Conservation (phyloP, 2,797 vertebrate species). For the Anguilla pacifica region DNA sequence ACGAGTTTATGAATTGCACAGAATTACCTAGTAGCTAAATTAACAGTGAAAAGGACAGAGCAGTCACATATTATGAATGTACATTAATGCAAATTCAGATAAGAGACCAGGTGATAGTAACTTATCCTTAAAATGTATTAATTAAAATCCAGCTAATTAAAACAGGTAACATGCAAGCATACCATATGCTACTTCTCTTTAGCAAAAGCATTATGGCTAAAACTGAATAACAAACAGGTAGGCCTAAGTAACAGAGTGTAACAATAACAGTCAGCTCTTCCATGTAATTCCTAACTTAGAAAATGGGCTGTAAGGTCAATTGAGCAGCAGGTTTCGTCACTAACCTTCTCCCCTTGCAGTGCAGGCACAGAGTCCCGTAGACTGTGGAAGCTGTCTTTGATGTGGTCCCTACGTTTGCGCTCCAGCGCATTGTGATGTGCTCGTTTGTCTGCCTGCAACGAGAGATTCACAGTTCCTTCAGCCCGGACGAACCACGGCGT, state of each 20-base stretch:
- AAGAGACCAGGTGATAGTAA: neutral
- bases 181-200: neutral
- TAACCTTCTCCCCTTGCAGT: slow-evolving; percentile 95
- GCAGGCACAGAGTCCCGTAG: slow-evolving; percentile 92
- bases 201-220: neutral
- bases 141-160: neutral
- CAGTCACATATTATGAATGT: neutral
- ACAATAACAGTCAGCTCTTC: neutral
- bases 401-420: slow-evolving; percentile 96
- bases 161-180: neutral
- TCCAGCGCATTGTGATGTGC: slow-evolving; percentile 96
- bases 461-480: slow-evolving; percentile 59
- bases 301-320: neutral
- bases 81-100: neutral
- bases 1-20: neutral
- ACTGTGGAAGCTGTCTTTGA: slow-evolving; percentile 97
- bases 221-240: neutral
- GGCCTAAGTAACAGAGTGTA: neutral
- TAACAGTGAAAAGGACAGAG: neutral
- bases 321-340: slow-evolving; percentile 49
- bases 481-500: neutral
- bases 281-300: neutral
- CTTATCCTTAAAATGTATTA: neutral
- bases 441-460: slow-evolving; percentile 89
- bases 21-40: neutral